phyloP scores from a whole-genome alignment of 2,888 invertebrate species.

The Scaptomyza flava region DNA sequence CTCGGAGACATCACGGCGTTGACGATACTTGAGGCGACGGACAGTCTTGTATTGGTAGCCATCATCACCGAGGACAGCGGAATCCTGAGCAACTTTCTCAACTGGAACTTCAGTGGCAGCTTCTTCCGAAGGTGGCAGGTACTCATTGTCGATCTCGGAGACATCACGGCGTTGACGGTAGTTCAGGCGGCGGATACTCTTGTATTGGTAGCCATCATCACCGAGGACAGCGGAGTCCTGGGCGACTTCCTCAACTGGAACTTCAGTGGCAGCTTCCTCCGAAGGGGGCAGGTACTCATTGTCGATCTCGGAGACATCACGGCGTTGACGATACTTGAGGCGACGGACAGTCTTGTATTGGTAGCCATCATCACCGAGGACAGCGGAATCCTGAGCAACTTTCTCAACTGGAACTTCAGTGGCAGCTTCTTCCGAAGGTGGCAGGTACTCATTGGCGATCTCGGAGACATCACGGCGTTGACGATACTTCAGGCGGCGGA shows the following conservation, averaged over 20 bases:
- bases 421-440: constrained; percentile 40
- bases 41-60: constrained; percentile 71
- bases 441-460: constrained; percentile 37
- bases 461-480: constrained; percentile 55
- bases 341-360: constrained; percentile 60
- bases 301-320: constrained; percentile 48
- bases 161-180: constrained; percentile 42
- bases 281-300: constrained; percentile 32
- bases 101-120: constrained; percentile 19
- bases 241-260: constrained; percentile 24
- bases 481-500: constrained; percentile 52
- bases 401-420: constrained; percentile 39
- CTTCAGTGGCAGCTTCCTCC: constrained; percentile 28
- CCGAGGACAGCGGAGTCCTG: constrained; percentile 49
- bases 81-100: constrained; percentile 44
- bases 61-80: constrained; percentile 55
- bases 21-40: constrained; percentile 60
- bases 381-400: constrained; percentile 36
- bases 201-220: constrained; percentile 61
- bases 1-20: constrained; percentile 65
- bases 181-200: constrained; percentile 40
- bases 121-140: constrained; percentile 45
- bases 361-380: constrained; percentile 46
- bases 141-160: constrained; percentile 37
- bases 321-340: constrained; percentile 57